Evolutionary conservation across 2,113 vertebrate species (phyloP).

Genomic region (Origma solitaria): DNA sequence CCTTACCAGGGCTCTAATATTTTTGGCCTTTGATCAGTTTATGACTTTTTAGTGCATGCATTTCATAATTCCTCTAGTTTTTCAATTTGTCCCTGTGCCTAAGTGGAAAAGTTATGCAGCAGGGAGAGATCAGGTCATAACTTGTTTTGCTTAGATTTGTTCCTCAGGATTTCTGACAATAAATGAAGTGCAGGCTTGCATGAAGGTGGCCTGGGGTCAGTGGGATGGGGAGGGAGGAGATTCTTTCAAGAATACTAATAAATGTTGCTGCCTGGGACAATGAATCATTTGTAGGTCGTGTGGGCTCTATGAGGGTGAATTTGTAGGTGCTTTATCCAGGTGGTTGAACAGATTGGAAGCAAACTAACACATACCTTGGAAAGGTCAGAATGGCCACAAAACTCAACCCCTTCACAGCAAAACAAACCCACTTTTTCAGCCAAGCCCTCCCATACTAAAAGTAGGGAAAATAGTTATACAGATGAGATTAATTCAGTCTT

Average conservation of each 20-base stretch:
- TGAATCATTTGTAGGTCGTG: neutral
- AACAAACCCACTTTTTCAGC: neutral
- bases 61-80: neutral
- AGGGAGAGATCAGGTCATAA: neutral
- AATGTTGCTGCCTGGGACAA: neutral
- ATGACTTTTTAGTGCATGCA: neutral
- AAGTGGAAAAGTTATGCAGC: neutral
- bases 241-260: slow-evolving; percentile 46
- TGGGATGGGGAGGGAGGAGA: slow-evolving; percentile 30
- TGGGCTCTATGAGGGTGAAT: neutral
- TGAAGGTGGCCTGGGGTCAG: slow-evolving; percentile 47
- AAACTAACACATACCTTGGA: neutral
- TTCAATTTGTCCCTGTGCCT: neutral
- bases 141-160: slow-evolving; percentile 21
- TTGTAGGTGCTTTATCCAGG: neutral
- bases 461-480: neutral
- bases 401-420: neutral
- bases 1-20: neutral
- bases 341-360: slow-evolving; percentile 33
- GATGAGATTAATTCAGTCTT: neutral
- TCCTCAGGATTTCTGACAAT: slow-evolving; percentile 31
- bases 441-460: neutral
- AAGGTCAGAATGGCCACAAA: neutral
- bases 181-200: slow-evolving; percentile 41
- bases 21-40: neutral